Conservation (phyloP, 1,140 invertebrate species). For the Cyrtorhinus lividipennis region DNA sequence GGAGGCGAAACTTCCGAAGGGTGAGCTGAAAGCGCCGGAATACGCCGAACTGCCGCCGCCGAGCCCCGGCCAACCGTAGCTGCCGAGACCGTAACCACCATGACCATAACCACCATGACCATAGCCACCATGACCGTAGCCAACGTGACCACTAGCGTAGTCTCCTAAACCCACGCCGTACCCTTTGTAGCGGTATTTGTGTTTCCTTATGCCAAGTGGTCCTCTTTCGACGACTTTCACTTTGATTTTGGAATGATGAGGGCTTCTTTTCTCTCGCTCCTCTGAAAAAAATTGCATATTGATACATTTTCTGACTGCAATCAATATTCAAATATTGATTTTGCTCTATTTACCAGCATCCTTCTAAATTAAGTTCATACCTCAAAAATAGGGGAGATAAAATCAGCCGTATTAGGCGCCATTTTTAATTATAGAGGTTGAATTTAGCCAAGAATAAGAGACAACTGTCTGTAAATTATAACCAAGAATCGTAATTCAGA, state of each 20-base stretch:
- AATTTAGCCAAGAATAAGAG: too few species aligned
- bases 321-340: too few species aligned
- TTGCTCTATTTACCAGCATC: too few species aligned
- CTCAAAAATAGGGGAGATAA: too few species aligned
- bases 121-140: too few species aligned
- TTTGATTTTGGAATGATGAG: neutral
- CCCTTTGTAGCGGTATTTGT: neutral
- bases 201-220: neutral
- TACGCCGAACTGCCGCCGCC: neutral
- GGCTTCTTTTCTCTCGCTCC: neutral
- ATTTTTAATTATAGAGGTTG: too few species aligned
- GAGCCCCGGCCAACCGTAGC: neutral
- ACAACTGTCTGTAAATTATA: too few species aligned
- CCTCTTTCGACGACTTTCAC: neutral
- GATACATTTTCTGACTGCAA: too few species aligned
- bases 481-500: too few species aligned
- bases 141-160: too few species aligned
- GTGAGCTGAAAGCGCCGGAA: neutral
- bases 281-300: slow-evolving; percentile 3
- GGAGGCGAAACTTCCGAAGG: neutral
- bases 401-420: too few species aligned
- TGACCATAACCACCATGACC: neutral
- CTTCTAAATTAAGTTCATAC: too few species aligned
- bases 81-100: neutral
- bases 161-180: neutral